Conservation (phyloP, 2,113 vertebrate genomes). For the Eonycteris spelaea region DNA sequence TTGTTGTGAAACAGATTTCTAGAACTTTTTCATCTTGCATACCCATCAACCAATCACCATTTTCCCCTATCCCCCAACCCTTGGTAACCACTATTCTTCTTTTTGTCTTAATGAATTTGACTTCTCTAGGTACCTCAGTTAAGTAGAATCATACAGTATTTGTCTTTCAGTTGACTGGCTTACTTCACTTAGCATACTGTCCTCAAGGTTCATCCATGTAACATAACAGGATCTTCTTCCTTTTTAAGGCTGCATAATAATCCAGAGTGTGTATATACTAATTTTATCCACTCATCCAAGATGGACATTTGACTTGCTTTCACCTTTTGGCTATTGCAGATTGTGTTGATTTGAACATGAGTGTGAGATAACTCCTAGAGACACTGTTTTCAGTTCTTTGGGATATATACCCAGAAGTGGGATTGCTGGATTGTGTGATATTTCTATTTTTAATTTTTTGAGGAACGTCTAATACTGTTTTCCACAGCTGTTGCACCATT, state of each 20-base stretch:
- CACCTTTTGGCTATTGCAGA: background rate
- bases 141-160: background rate
- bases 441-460: background rate
- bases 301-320: background rate
- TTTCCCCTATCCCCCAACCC: background rate
- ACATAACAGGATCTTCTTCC: background rate
- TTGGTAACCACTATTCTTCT: background rate
- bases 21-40: background rate
- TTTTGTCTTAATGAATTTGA: background rate
- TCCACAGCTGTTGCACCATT: background rate
- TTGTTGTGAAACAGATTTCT: background rate
- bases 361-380: background rate
- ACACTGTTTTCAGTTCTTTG: background rate
- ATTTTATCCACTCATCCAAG: background rate
- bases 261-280: background rate
- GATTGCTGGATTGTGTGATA: background rate
- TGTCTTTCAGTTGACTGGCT: background rate
- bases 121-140: background rate
- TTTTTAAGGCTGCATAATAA: background rate
- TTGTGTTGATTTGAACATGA: background rate
- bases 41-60: background rate
- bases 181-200: background rate
- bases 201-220: background rate
- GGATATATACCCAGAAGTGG: background rate
- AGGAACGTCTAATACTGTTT: background rate